Percentiles rank a stretch among this genome's conserved stretches.
phyloP scores from a whole-genome alignment of 2,888 invertebrate species.

The Meliscaeva auricollis region DNA sequence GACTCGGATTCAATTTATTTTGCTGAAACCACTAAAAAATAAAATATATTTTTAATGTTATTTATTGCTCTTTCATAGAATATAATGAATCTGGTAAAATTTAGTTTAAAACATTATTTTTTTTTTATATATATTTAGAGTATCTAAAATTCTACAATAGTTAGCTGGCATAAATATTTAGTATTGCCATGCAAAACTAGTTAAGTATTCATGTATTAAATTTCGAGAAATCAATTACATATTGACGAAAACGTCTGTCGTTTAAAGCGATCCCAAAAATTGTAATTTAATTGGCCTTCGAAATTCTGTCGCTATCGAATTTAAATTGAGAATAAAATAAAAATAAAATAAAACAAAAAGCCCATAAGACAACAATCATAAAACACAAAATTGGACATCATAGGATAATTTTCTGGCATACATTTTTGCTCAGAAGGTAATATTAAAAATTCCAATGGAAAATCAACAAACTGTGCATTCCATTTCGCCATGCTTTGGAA shows the following conservation, averaged over 20 bases:
- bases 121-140: conserved; percentile 29
- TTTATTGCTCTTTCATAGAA: conserved; percentile 44
- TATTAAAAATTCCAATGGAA: background rate
- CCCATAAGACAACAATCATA: conserved; percentile 12
- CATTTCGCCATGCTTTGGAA: conserved; percentile 91
- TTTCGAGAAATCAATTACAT: conserved; percentile 27
- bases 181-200: conserved; percentile 35
- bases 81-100: conserved; percentile 31
- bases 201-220: conserved; percentile 63
- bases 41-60: conserved; percentile 1
- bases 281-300: conserved; percentile 3
- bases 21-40: background rate
- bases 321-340: conserved; percentile 11
- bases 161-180: conserved; percentile 29
- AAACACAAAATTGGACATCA: conserved; percentile 8
- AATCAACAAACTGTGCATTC: conserved; percentile 91
- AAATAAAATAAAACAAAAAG: background rate
- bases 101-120: background rate
- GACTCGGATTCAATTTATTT: too few relatives aligned
- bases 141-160: conserved; percentile 48
- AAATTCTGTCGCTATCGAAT: conserved; percentile 9
- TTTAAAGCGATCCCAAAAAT: conserved; percentile 3
- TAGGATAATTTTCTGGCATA: conserved; percentile 1
- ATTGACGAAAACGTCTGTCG: conserved; percentile 47
- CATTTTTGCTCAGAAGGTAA: background rate